phyloP scores from a whole-genome alignment of 1,140 invertebrate species.

The Dufourea novaeangliae region DNA sequence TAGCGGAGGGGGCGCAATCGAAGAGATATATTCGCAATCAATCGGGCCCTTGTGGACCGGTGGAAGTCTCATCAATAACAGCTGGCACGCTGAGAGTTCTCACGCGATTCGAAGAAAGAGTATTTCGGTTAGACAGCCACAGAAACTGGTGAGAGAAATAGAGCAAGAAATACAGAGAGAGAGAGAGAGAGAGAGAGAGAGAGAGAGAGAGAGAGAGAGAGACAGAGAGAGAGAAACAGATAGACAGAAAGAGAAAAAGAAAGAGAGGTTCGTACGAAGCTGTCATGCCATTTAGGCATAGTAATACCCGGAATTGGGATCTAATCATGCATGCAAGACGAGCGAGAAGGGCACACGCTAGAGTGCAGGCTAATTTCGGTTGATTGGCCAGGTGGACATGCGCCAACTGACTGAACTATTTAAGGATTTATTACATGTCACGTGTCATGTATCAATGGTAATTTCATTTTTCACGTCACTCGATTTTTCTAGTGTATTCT shows the following conservation, averaged over 20 bases:
- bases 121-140: constrained; percentile 19
- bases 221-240: not conserved
- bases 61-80: constrained; percentile 50
- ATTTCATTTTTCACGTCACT: constrained; percentile 71
- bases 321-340: constrained; percentile 78
- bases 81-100: constrained; percentile 53
- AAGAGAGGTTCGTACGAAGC: constrained; percentile 54
- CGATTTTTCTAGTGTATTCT: not conserved
- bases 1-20: constrained; percentile 11
- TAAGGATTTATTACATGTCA: constrained; percentile 64
- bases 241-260: constrained; percentile 24
- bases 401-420: constrained; percentile 75
- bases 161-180: constrained; percentile 35
- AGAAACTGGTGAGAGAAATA: constrained; percentile 20
- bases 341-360: constrained; percentile 77
- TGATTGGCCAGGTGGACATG: constrained; percentile 78
- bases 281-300: constrained; percentile 63
- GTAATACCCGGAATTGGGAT: constrained; percentile 71
- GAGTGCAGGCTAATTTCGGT: constrained; percentile 78
- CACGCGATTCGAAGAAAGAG: constrained; percentile 46
- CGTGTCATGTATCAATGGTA: constrained; percentile 62
- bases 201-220: not conserved
- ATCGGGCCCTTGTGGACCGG: constrained; percentile 21
- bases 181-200: not conserved
- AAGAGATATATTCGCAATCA: constrained; percentile 2